Evolutionary conservation across 2,113 vertebrate species (phyloP).

Genomic region (Muntiacus muntjak): DNA sequence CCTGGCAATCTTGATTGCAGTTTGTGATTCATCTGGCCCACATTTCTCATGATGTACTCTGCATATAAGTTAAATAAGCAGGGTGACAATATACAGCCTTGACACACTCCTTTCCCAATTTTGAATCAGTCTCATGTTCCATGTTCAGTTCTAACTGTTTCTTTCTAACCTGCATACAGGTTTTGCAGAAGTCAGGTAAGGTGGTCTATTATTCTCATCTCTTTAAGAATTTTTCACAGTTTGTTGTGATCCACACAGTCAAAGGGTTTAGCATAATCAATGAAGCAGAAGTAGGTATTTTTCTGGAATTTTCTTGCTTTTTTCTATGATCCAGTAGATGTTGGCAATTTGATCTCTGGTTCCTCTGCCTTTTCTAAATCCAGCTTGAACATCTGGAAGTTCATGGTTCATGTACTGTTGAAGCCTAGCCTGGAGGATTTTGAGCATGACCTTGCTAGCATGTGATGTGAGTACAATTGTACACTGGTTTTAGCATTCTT

Average conservation of each 20-base stretch:
- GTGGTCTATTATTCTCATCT: neutral
- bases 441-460: neutral
- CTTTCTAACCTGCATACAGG: neutral
- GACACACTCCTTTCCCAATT: neutral
- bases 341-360: neutral
- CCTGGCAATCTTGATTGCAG: neutral
- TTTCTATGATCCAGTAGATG: neutral
- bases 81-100: neutral
- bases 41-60: neutral
- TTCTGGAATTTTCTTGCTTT: neutral
- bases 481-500: neutral
- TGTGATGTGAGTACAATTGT: neutral
- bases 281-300: neutral
- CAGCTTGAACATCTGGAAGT: neutral
- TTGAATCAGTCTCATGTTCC: neutral
- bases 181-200: neutral
- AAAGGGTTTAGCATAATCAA: neutral
- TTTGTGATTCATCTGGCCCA: neutral
- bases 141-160: neutral
- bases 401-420: neutral
- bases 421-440: neutral
- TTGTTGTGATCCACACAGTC: neutral
- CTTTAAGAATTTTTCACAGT: neutral
- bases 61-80: neutral
- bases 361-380: neutral